Evolutionary conservation across 2,888 invertebrate species (phyloP), one percentile per base, ranked within the genome.

Genomic region (Leistus spinibarbis): DNA sequence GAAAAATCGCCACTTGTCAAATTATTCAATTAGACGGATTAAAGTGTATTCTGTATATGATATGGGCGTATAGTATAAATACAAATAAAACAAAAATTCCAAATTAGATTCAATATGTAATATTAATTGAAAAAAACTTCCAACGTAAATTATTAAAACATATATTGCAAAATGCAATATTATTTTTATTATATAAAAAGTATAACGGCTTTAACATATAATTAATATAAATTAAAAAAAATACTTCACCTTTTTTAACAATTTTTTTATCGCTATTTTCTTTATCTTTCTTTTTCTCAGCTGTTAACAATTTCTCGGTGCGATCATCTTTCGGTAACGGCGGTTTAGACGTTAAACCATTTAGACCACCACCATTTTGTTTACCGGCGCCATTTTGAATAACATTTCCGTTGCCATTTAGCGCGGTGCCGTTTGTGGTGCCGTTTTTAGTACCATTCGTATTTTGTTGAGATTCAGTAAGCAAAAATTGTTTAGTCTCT

Each of bases 211-310:
- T 10, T 9, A 9, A 9, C 10, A 53, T 53, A 53, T 9, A 9
- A 53, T 53, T 53, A 53, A 10, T 53, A 9, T 53, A 10, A 7
- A 53, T 53, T 53, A 53, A 53, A 53, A 53, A 53, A 53, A 9
- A 53, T 10, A 53, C 53, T 53, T 65, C 23, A 77, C 76, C 78
- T 73, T 76, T 77, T 53, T 76, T 76, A 16, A 69, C 2, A 23
- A 69, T 24, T 20, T 76, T 77, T 13, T 62, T 54, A 40, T 69
- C 72, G 22, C 60, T 60, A 19, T 69, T 80, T n/a, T 69, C 69
- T 76, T 72, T 71, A 77, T 78, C 72, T 66, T 77, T 76, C 76
- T 78, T 78, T 76, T 74, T 74, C 10, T 68, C 74, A 23, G 66
- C 66, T 7, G 67, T 22, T 54, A 74, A 54, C 3, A 74, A 53